Evolutionary conservation across 2,888 invertebrate species (phyloP), one percentile per base, ranked within the genome.

Genomic region (Buathra laborator): DNA sequence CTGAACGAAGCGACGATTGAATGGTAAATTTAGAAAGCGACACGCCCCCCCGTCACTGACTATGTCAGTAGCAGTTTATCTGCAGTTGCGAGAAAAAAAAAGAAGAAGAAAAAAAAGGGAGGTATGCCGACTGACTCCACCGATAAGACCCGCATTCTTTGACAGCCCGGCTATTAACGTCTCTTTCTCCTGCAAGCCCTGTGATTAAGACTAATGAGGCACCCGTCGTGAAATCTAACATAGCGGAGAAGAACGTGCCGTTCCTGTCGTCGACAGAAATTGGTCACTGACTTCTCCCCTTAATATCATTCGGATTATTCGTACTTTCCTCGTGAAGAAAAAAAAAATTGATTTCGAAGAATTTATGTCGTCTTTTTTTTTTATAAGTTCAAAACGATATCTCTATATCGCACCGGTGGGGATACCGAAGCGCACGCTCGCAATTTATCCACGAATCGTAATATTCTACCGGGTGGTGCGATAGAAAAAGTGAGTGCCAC

Each of bases 171-270:
- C 78, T 84, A 74, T 81, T 78, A 81, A 78, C 84, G 77, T 51
- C 62, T 67, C 19, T 68, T 37, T 62, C 79, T 48, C 59, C 5
- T 7, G 59, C 37, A 16, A 64, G 84, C 84, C 78, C 70, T 84
- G 84, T 84, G 81, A 84, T 84, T 84, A 84, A 84, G 84, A 84
- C 81, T 84, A 84, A 84, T 81, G 84, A 84, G 68, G 70, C 56
- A 77, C 64, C 70, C 66, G 77, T 64, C 84, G 59, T 43, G 68
- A 77, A 78, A 70, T 74, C 74, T 74, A 48, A 53, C 72, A 37
- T 44, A 74, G 51, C 16, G 51, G n/a, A 44, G 44, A 59, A 46
- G 59, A 37, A 56, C 53, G 37, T 53, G 53, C 53, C 48, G 6
- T 44, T 16, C 43, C 24, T 62, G 59, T 62, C 59, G 59, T n/a